Percentiles rank a stretch among this genome's conserved stretches.
phyloP scores from a whole-genome alignment of 2,113 vertebrate genomes.

The Syrmaticus mikado region DNA sequence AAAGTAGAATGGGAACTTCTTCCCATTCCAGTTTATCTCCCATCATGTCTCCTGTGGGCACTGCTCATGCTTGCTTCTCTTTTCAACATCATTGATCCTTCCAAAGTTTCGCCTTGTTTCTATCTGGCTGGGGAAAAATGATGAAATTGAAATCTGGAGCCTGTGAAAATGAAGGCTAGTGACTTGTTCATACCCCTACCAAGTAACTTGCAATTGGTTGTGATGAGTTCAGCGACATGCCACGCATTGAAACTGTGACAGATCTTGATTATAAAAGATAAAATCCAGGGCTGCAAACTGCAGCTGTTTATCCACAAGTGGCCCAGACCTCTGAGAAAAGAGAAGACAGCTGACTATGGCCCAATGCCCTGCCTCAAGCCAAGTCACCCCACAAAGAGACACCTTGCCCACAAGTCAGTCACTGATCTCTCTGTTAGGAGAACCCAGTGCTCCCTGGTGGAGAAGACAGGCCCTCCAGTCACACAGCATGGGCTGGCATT shows the following conservation, averaged over 20 bases:
- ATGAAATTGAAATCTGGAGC: not conserved
- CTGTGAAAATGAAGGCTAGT: not conserved
- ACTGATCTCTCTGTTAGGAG: not conserved
- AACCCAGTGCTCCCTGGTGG: not conserved
- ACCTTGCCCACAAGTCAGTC: not conserved
- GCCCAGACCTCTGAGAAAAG: not conserved
- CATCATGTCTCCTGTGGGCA: not conserved
- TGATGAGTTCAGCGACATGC: not conserved
- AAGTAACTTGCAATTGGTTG: not conserved
- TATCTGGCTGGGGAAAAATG: not conserved
- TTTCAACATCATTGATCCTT: not conserved
- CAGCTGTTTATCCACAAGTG: not conserved
- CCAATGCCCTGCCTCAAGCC: not conserved
- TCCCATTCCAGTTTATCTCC: not conserved
- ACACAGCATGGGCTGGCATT: accelerated
- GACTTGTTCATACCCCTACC: not conserved
- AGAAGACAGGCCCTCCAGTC: not conserved
- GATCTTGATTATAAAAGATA: not conserved
- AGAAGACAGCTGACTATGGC: not conserved
- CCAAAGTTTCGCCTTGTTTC: not conserved
- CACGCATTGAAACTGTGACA: not conserved
- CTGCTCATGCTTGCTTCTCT: not conserved
- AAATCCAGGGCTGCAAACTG: not conserved
- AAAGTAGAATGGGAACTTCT: not conserved
- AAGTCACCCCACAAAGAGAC: not conserved